phyloP scores from a whole-genome alignment of 2,113 vertebrate species.

The Aplodontia rufa region DNA sequence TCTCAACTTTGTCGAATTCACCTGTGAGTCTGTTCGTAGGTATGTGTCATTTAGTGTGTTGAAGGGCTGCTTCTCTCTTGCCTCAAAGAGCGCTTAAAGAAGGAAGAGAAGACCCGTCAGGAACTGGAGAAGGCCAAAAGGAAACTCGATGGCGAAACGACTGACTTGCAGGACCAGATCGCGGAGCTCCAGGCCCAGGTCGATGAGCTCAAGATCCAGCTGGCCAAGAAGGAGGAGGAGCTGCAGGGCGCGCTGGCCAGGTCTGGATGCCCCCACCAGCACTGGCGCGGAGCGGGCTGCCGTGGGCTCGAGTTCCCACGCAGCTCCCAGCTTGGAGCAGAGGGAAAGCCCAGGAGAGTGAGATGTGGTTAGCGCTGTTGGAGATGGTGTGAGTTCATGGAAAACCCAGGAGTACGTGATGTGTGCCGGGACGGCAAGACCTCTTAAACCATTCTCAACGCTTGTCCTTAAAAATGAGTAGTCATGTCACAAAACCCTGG shows the following conservation, averaged over 20 bases:
- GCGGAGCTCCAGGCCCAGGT: slow-evolving; percentile 96
- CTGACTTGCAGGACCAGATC: slow-evolving; percentile 98
- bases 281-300: not conserved
- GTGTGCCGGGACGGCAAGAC: not conserved
- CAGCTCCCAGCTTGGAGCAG: not conserved
- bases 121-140: slow-evolving; percentile 98
- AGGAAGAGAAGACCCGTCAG: slow-evolving; percentile 97
- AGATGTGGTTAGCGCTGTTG: no score
- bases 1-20: not conserved
- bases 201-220: slow-evolving; percentile 95
- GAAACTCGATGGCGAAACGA: slow-evolving; percentile 96
- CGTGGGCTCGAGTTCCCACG: not conserved
- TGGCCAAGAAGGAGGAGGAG: slow-evolving; percentile 98
- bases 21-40: not conserved
- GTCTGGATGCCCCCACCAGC: slow-evolving; percentile 75
- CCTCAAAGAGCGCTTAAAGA: slow-evolving; percentile 94
- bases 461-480: not conserved
- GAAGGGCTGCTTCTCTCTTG: slow-evolving; percentile 1
- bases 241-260: slow-evolving; percentile 93
- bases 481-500: not conserved
- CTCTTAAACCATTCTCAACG: not conserved
- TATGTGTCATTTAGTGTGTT: not conserved
- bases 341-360: not conserved
- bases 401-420: not conserved
- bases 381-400: not conserved